Evolutionary conservation across 2,113 vertebrate species (phyloP).

Genomic region (zebrafish (Danio rerio)): DNA sequence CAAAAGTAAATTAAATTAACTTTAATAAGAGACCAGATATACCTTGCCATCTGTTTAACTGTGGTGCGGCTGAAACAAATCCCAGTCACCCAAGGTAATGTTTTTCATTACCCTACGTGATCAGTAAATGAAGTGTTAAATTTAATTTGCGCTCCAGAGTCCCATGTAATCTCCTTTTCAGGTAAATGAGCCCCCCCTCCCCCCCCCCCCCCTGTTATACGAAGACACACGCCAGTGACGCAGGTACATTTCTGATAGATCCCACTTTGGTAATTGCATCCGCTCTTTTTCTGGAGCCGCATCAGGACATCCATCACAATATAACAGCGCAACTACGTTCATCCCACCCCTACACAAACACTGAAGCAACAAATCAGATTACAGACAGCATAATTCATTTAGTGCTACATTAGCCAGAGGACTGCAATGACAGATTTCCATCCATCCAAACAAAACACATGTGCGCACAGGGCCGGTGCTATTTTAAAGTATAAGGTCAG

Average conservation of each 20-base stretch:
- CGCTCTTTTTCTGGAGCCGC: neutral
- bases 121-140: slow-evolving; percentile 4
- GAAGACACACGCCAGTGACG: neutral
- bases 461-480: neutral
- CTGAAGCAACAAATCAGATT: slow-evolving; percentile 50
- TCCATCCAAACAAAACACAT: slow-evolving; percentile 32
- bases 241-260: slow-evolving; percentile 23
- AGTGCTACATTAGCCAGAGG: slow-evolving; percentile 47
- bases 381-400: slow-evolving; percentile 44
- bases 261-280: slow-evolving; percentile 47
- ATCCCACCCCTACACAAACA: slow-evolving; percentile 10
- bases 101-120: slow-evolving; percentile 5
- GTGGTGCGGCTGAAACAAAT: too few species aligned
- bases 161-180: slow-evolving; percentile 12
- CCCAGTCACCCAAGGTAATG: neutral
- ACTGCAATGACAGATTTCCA: slow-evolving; percentile 40
- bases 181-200: slow-evolving; percentile 3
- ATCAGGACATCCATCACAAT: slow-evolving; percentile 58
- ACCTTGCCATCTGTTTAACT: too few species aligned
- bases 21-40: too few species aligned
- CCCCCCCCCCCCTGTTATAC: neutral
- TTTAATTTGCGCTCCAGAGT: slow-evolving; percentile 10
- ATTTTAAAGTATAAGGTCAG: slow-evolving; percentile 35
- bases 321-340: slow-evolving; percentile 47
- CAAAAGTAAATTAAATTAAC: too few species aligned